Base-by-base conservation (phyloP, 64 coral and sea anemone species). In the Exaiptasia diaphana region DNA sequence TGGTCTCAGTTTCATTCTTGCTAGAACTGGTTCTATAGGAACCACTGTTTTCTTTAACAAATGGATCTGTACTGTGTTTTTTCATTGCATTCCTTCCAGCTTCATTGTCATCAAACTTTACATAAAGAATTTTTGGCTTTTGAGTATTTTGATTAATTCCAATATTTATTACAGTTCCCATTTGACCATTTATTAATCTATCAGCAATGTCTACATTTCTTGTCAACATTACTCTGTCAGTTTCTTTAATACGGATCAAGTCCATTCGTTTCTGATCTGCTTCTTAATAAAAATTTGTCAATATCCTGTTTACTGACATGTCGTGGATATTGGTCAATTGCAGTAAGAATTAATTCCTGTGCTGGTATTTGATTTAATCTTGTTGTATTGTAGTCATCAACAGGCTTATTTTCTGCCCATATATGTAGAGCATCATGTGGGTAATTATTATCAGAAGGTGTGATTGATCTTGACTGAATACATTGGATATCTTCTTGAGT, bases 341-440 rank as follows among this genome's bases (percentile, higher is more conserved):
- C 87, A 57, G 58, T 90, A 31, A 90, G 87, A 75, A 31, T 76
- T 13, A 67, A 75, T 76, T 75, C 26, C 49, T 80, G 87, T 82
- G 78, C 41, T 76, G 68, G 58, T 75, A 76, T 76, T 90, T 90
- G 87, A 75, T 76, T 76, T 0, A 90, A 59, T n/a, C 37, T 72
- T 14, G 26, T 80, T 36, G 6, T 22, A 61, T 88, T 88, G 29
- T 88, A 73, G 78, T 88, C 31, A 88, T 73, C 14, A 8, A 80
- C 86, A 80, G 86, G 76, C 73, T 71, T 2, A 89, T 82, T 89
- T 7, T 76, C 78, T 75, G 78, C 68, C 68, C 41, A 82, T n/a
- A 82, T 82, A 67, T 82, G 77, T 24, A 75, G 68, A 75, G 77
- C 77, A 89, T 89, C 58, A 14, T 75, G 12, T 81, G 86, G 86